Conservation (phyloP, 92 coral and sea anemone species). For the Blastomussa wellsi region DNA sequence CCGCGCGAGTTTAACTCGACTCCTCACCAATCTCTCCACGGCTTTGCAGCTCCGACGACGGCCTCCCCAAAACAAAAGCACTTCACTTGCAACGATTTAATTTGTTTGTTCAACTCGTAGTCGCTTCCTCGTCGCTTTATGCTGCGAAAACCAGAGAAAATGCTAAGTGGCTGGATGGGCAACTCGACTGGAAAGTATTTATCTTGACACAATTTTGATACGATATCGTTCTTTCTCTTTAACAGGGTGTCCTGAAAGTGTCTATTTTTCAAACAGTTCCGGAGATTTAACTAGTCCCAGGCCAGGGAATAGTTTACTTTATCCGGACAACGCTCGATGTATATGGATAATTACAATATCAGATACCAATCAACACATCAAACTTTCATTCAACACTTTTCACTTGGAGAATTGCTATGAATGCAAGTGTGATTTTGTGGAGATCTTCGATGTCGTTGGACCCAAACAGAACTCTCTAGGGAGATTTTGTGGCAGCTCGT, state of each 20-base stretch:
- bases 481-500: slow-evolving; percentile 52
- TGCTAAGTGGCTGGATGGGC: too few relatives aligned
- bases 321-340: slow-evolving; percentile 49
- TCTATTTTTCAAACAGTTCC: neutral
- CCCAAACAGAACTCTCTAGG: slow-evolving; percentile 42
- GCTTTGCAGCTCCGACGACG: too few relatives aligned
- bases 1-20: too few relatives aligned
- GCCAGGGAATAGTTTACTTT: slow-evolving; percentile 12
- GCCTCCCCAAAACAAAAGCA: too few relatives aligned
- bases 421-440: slow-evolving; percentile 68
- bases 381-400: slow-evolving; percentile 41
- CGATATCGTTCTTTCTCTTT: neutral
- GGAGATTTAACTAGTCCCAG: slow-evolving; percentile 17
- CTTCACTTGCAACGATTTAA: too few relatives aligned
- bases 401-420: slow-evolving; percentile 29
- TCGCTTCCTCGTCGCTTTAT: too few relatives aligned
- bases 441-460: slow-evolving; percentile 54
- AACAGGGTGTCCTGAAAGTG: slow-evolving; percentile 15
- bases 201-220: neutral
- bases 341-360: slow-evolving; percentile 50
- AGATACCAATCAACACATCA: slow-evolving; percentile 22
- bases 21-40: too few relatives aligned
- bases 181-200: too few relatives aligned
- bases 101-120: too few relatives aligned
- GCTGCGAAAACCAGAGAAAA: too few relatives aligned